Percentiles rank a stretch among this genome's conserved stretches.
Conservation (phyloP, 2,113 vertebrate species). For the Australoheros scitulus region DNA sequence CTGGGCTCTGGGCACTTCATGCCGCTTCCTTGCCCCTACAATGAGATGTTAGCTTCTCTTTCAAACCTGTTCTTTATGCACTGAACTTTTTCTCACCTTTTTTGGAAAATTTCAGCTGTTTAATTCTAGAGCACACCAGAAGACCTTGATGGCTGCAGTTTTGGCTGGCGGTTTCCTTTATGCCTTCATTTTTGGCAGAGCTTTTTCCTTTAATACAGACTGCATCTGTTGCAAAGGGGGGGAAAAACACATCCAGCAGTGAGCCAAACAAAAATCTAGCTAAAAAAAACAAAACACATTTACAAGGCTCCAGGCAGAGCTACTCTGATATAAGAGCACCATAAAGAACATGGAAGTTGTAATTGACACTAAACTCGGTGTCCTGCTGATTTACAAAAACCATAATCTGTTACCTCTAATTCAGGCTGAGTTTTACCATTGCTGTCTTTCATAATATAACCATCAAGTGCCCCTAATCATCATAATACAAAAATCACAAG, state of each 20-base stretch:
- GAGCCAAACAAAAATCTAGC: slow-evolving; percentile 26
- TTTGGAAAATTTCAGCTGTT: slow-evolving; percentile 45
- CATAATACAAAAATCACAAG: slow-evolving; percentile 47
- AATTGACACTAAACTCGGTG: background rate
- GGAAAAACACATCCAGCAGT: slow-evolving; percentile 23
- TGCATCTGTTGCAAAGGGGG: slow-evolving; percentile 23
- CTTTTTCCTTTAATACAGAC: slow-evolving; percentile 9
- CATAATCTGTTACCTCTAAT: slow-evolving; percentile 29
- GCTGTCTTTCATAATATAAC: slow-evolving; percentile 45
- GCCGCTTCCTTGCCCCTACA: slow-evolving; percentile 7
- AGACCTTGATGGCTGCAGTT: slow-evolving; percentile 45
- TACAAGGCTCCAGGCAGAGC: slow-evolving; percentile 37
- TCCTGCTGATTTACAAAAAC: slow-evolving; percentile 27
- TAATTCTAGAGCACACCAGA: slow-evolving; percentile 46
- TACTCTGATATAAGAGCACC: slow-evolving; percentile 31
- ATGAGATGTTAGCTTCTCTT: slow-evolving; percentile 30
- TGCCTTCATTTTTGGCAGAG: slow-evolving; percentile 42
- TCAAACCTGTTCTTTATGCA: slow-evolving; percentile 31
- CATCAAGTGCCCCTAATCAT: slow-evolving; percentile 50
- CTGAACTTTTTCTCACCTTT: slow-evolving; percentile 58
- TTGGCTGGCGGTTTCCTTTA: slow-evolving; percentile 45
- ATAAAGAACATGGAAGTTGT: slow-evolving; percentile 14
- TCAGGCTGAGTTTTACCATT: slow-evolving; percentile 24
- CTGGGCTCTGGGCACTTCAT: slow-evolving; percentile 37
- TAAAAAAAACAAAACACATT: slow-evolving; percentile 12